These are phyloP conservation scores for Noctua janthina DNA, from an alignment of 2,888 invertebrate genomes.

Conservation along the genomic window DNA sequence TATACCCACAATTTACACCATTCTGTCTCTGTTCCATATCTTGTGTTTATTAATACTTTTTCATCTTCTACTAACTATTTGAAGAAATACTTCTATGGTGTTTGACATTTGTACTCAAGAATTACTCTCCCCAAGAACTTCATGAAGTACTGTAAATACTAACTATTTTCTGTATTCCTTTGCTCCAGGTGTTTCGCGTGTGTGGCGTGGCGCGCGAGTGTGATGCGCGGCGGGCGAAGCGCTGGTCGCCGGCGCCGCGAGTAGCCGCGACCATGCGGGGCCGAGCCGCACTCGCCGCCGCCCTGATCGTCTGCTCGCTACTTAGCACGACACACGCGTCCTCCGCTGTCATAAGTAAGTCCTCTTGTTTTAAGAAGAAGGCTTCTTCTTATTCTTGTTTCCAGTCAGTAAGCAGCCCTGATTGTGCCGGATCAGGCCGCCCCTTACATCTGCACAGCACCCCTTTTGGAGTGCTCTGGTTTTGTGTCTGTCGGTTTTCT, in stretches of 20 bases:
- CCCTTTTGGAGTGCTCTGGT: not conserved
- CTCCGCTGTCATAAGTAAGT: constrained; percentile 83
- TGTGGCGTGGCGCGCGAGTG: constrained; percentile 86
- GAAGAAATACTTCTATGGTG: not conserved
- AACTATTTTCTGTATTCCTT: constrained; percentile 28
- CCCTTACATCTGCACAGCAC: not conserved
- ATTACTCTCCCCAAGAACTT: not conserved
- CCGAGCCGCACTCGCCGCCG: constrained; percentile 78
- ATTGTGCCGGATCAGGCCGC: not conserved
- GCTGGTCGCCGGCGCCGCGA: constrained; percentile 87
- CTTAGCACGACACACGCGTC: constrained; percentile 75
- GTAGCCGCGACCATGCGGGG: constrained; percentile 88
- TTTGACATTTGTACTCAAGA: not conserved
- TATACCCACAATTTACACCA: not conserved
- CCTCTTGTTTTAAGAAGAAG: not conserved
- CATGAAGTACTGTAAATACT: not conserved
- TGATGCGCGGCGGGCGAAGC: constrained; percentile 86
- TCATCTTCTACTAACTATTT: not conserved
- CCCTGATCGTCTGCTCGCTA: constrained; percentile 77
- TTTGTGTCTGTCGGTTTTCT: not conserved
- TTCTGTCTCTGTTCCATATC: not conserved
- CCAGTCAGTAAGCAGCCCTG: constrained; percentile 74
- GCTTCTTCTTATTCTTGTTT: not conserved
- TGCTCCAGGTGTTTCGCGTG: constrained; percentile 82
- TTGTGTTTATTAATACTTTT: not conserved